phyloP scores from a whole-genome alignment of 2,113 vertebrate species.

The Phodopus roborovskii region DNA sequence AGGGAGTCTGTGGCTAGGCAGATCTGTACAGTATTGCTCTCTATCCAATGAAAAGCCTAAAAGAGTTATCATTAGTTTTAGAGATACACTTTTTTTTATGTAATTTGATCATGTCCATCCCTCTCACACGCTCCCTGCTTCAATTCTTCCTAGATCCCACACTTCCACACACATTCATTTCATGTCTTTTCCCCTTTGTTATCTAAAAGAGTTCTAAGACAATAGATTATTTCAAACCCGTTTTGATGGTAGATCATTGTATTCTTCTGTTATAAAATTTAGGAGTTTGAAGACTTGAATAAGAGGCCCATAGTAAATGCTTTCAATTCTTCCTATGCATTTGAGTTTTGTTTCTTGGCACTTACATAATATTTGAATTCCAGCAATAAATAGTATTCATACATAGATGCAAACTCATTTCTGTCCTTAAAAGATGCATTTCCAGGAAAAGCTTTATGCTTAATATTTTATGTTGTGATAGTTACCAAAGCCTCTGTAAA shows the following conservation, averaged over 20 bases:
- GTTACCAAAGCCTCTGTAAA: conserved; percentile 38
- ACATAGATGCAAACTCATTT: not conserved
- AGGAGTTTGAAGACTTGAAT: conserved; percentile 17
- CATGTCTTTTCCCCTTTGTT: not conserved
- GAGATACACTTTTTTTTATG: not conserved
- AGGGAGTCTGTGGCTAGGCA: not conserved
- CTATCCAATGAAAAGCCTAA: not conserved
- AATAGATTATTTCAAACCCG: conserved; percentile 37
- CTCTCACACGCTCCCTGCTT: not conserved
- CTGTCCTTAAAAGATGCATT: conserved; percentile 43
- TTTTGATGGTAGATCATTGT: conserved; percentile 10
- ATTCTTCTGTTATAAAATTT: conserved; percentile 23
- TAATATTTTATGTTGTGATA: not conserved
- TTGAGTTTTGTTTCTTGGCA: not conserved
- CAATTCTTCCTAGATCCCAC: too few relatives aligned
- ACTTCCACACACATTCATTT: not conserved
- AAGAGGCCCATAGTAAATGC: not conserved
- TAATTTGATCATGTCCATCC: not conserved
- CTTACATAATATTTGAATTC: conserved; percentile 31
- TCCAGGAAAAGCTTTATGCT: not conserved
- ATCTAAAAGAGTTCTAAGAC: not conserved
- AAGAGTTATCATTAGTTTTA: not conserved
- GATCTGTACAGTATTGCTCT: too few relatives aligned
- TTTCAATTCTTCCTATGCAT: not conserved
- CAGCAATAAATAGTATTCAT: conserved; percentile 2